phyloP scores from a whole-genome alignment of 2,888 invertebrate species.

The Papilio protenor region DNA sequence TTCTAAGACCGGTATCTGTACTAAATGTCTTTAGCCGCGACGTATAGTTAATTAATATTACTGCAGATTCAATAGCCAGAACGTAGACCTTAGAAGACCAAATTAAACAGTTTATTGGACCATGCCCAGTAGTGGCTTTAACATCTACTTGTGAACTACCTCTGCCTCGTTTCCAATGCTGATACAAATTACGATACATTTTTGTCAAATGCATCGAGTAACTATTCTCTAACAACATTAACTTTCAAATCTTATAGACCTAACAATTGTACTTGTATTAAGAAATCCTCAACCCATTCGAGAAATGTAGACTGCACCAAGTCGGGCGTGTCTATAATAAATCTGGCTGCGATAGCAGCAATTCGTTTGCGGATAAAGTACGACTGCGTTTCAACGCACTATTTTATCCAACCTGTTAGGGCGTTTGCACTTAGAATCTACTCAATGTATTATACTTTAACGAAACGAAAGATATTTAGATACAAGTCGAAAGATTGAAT shows the following conservation, averaged over 20 bases:
- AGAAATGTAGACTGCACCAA: neutral
- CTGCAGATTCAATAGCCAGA: neutral
- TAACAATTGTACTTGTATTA: neutral
- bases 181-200: neutral
- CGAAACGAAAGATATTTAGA: neutral
- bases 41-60: neutral
- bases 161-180: neutral
- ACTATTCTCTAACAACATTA: neutral
- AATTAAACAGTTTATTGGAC: neutral
- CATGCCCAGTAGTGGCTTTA: neutral
- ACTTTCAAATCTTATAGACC: neutral
- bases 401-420: conserved; percentile 26
- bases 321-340: conserved; percentile 12
- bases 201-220: neutral
- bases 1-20: neutral
- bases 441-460: neutral
- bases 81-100: neutral
- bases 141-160: neutral
- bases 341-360: neutral
- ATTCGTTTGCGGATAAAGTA: conserved; percentile 24
- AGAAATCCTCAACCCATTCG: neutral
- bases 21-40: neutral
- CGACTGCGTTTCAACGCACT: conserved; percentile 17
- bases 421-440: neutral
- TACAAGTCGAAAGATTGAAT: neutral